phyloP scores from a whole-genome alignment of 2,797 vertebrate species.

The Meda fulgida region DNA sequence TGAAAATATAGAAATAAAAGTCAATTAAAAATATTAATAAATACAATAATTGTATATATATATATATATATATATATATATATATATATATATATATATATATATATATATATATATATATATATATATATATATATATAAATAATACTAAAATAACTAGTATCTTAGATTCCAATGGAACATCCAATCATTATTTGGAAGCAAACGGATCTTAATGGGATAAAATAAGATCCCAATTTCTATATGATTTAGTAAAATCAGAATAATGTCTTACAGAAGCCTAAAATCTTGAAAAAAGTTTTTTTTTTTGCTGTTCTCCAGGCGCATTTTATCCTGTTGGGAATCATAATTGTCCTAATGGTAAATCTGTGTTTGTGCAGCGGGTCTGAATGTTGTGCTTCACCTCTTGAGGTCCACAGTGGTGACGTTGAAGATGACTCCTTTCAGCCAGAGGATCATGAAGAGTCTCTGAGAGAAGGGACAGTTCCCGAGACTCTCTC shows the following conservation, averaged over 20 bases:
- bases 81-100: too few relatives aligned
- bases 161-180: not conserved
- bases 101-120: too few relatives aligned
- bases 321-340: not conserved
- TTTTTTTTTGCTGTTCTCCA: not conserved
- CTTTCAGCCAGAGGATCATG: conserved; percentile 98
- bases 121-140: too few relatives aligned
- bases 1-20: too few relatives aligned
- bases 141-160: not conserved
- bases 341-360: not conserved
- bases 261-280: not conserved
- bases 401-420: conserved; percentile 95
- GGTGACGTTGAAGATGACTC: conserved; percentile 94
- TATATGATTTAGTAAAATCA: not conserved
- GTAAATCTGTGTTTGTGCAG: not conserved
- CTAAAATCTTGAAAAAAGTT: not conserved
- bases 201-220: not conserved
- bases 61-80: too few relatives aligned
- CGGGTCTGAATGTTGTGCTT: conserved; percentile 19
- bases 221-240: not conserved
- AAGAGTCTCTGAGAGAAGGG: conserved; percentile 96
- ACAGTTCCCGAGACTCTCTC: conserved; percentile 93
- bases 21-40: too few relatives aligned
- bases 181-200: not conserved
- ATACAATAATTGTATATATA: too few relatives aligned